Percentiles rank a stretch among this genome's conserved stretches.
Evolutionary conservation across 1,140 invertebrate genomes (phyloP).

Genomic region (Aphelinus certus): DNA sequence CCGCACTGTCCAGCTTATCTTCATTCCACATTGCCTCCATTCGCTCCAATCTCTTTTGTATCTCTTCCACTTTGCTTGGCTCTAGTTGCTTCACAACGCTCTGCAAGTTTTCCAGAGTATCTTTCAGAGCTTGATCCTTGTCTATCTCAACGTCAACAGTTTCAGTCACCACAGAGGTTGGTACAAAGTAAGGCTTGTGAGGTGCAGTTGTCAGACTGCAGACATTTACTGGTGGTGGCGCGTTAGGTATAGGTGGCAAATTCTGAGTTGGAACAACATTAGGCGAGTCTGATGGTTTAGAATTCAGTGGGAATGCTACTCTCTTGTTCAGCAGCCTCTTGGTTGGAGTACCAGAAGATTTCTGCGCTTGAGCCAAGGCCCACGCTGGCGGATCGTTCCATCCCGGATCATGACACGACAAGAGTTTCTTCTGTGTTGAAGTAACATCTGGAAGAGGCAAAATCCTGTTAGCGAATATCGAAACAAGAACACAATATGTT

Average conservation of each 20-base stretch:
- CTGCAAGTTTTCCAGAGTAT: conserved; percentile 51
- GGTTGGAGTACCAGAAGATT: conserved; percentile 44
- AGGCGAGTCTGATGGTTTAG: conserved; percentile 27
- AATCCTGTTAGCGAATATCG: background rate
- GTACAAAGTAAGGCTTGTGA: conserved; percentile 47
- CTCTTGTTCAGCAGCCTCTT: conserved; percentile 63
- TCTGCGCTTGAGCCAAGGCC: conserved; percentile 46
- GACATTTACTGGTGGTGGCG: conserved; percentile 47
- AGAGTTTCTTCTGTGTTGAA: conserved; percentile 57
- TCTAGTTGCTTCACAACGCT: conserved; percentile 46
- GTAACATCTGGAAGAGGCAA: conserved; percentile 26
- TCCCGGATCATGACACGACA: conserved; percentile 59
- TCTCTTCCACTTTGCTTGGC: conserved; percentile 51
- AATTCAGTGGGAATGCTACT: conserved; percentile 62
- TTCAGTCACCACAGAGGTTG: conserved; percentile 20
- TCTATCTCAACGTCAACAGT: conserved; percentile 39
- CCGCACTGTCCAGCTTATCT: conserved; percentile 54
- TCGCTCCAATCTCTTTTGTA: conserved; percentile 57
- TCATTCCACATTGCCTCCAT: conserved; percentile 62
- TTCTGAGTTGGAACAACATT: conserved; percentile 10
- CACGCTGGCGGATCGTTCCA: conserved; percentile 68
- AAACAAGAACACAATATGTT: background rate
- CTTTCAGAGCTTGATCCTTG: conserved; percentile 49
- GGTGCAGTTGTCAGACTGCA: conserved; percentile 47
- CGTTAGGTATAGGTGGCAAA: conserved; percentile 31